Conservation (phyloP, 2,888 invertebrate genomes). For the Atrina japonica region DNA sequence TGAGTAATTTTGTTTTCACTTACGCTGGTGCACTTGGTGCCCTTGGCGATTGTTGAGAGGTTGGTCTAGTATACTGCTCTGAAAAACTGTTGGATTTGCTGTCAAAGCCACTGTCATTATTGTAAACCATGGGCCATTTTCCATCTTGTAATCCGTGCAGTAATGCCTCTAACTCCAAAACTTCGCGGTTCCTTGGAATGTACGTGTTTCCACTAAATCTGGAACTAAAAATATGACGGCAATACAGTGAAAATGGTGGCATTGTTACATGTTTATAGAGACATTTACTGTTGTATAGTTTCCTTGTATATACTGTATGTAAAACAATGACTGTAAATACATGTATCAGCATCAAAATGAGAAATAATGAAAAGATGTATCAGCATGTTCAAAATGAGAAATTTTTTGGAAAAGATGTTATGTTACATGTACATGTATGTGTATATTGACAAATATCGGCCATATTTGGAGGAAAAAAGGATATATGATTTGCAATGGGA, state of each 20-base stretch:
- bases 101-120: constrained; percentile 41
- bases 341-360: no score
- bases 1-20: no score
- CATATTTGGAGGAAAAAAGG: no score
- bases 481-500: no score
- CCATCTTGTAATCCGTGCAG: constrained; percentile 63
- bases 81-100: constrained; percentile 30
- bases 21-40: constrained; percentile 51
- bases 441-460: no score
- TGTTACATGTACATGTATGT: no score
- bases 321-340: neutral
- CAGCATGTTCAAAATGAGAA: no score
- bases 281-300: neutral
- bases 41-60: constrained; percentile 53
- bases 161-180: constrained; percentile 63
- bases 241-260: neutral
- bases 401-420: no score
- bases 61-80: constrained; percentile 55
- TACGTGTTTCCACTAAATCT: constrained; percentile 49
- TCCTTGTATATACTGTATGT: neutral
- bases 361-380: no score
- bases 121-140: constrained; percentile 52
- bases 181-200: constrained; percentile 60
- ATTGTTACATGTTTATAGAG: neutral
- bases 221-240: constrained; percentile 27